These are phyloP conservation scores for Kryptolebias marmoratus DNA, from an alignment of 2,113 vertebrate species.

Conservation along the genomic window DNA sequence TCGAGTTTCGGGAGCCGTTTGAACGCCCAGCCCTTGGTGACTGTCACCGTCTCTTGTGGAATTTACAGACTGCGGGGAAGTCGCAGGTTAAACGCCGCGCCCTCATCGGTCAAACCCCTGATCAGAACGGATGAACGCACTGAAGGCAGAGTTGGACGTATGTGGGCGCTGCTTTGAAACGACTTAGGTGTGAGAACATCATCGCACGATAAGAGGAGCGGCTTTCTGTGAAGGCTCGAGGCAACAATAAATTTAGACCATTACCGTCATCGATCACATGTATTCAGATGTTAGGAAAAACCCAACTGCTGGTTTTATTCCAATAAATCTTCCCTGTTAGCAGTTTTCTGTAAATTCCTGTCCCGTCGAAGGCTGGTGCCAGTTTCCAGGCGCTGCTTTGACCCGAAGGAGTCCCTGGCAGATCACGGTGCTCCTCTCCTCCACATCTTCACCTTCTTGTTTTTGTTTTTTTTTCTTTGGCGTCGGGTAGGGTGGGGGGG, in stretches of 20 bases:
- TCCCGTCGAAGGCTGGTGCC: conserved; percentile 38
- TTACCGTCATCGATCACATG: neutral
- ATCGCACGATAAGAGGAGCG: neutral
- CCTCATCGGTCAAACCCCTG: conserved; percentile 54
- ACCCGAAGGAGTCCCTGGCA: conserved; percentile 68
- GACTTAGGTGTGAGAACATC: neutral
- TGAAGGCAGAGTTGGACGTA: conserved; percentile 27
- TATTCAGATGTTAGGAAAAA: too few species aligned
- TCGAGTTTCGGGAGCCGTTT: conserved; percentile 61
- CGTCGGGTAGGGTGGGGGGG: neutral
- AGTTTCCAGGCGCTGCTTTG: conserved; percentile 58
- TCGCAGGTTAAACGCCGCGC: conserved; percentile 34
- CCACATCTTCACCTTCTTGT: conserved; percentile 36
- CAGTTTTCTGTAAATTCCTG: conserved; percentile 66
- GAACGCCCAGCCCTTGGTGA: conserved; percentile 63
- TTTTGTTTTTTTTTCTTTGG: neutral
- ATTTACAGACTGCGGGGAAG: conserved; percentile 69
- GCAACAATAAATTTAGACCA: neutral
- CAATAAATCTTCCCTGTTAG: neutral
- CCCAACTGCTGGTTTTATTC: too few species aligned
- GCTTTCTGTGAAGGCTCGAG: too few species aligned
- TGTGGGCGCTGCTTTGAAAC: neutral
- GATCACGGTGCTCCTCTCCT: conserved; percentile 61
- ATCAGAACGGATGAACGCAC: conserved; percentile 6
- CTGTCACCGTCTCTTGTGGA: conserved; percentile 53